Evolutionary conservation across 1,140 invertebrate species (phyloP).

Genomic region (Stenopsyche tienmushanensis): DNA sequence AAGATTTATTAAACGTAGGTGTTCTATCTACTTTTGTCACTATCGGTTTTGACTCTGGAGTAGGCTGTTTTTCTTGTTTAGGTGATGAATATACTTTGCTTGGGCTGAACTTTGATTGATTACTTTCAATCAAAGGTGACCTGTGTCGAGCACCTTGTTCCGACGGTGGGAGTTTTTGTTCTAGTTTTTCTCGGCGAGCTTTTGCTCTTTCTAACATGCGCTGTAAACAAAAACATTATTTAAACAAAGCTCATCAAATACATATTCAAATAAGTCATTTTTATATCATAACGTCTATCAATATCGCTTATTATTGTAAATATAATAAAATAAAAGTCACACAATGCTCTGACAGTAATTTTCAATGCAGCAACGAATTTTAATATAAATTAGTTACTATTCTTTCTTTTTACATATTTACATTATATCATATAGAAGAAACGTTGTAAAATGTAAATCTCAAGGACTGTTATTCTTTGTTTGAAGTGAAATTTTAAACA

Average conservation of each 20-base stretch:
- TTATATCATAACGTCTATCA: too few species aligned
- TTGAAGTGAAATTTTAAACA: constrained; percentile 25
- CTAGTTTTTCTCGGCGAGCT: constrained; percentile 54
- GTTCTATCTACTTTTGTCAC: constrained; percentile 49
- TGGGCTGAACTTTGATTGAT: constrained; percentile 46
- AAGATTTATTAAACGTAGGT: constrained; percentile 46
- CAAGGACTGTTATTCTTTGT: too few species aligned
- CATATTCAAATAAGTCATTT: too few species aligned
- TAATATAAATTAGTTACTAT: too few species aligned
- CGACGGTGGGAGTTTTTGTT: constrained; percentile 52
- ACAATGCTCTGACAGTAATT: too few species aligned
- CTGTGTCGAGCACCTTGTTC: constrained; percentile 50
- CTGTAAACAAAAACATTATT: constrained; percentile 44
- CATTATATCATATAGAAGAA: too few species aligned
- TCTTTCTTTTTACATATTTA: too few species aligned
- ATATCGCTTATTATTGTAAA: too few species aligned
- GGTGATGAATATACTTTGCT: constrained; percentile 41
- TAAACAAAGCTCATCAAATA: background rate
- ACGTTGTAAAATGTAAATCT: too few species aligned
- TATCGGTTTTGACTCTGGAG: constrained; percentile 40
- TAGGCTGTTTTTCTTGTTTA: constrained; percentile 6
- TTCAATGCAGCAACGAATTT: too few species aligned
- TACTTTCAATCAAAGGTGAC: constrained; percentile 50
- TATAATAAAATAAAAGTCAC: too few species aligned
- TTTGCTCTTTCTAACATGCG: constrained; percentile 55